phyloP scores from a whole-genome alignment of 2,797 vertebrate species.

The Sternotherus odoratus region DNA sequence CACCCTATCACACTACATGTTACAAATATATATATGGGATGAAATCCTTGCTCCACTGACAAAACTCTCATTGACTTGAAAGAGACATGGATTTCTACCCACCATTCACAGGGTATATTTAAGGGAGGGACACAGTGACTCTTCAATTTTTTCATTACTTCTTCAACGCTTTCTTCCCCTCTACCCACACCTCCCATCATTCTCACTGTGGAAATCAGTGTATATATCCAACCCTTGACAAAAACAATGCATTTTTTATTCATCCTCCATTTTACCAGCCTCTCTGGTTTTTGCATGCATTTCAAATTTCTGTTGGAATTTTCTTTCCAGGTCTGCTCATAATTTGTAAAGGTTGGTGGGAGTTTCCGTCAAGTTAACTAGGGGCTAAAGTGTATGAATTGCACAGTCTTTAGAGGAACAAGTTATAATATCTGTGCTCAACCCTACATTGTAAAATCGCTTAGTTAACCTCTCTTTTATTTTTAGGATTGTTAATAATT shows the following conservation, averaged over 20 bases:
- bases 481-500: background rate
- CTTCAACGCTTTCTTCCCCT: background rate
- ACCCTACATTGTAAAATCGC: background rate
- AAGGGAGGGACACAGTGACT: background rate
- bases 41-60: background rate
- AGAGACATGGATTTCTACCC: background rate
- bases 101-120: background rate
- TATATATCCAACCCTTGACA: background rate
- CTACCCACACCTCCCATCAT: background rate
- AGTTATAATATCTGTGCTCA: background rate
- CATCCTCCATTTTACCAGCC: background rate
- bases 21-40: background rate
- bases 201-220: background rate
- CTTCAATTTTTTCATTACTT: background rate
- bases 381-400: background rate
- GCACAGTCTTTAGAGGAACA: background rate
- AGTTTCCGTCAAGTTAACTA: background rate
- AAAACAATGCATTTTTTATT: background rate
- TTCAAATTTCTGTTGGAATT: background rate
- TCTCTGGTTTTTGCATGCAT: background rate
- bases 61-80: background rate
- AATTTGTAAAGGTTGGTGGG: background rate
- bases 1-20: too few relatives aligned
- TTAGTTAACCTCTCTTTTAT: background rate
- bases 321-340: background rate